Evolutionary conservation across 2,113 vertebrate genomes (phyloP).

Genomic region (Phainopepla nitens): DNA sequence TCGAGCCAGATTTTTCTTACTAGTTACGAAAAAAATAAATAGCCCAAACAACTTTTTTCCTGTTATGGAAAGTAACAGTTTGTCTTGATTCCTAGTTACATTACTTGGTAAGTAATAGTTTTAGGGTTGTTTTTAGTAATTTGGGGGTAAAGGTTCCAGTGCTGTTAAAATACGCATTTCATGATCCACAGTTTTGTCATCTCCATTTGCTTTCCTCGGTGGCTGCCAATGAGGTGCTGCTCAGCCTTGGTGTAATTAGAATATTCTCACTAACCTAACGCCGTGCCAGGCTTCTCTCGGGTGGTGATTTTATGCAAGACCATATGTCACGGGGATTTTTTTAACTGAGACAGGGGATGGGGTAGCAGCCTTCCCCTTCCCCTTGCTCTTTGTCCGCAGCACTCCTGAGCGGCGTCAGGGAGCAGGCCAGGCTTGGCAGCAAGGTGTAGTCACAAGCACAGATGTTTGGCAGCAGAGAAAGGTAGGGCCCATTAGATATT

Average conservation of each 20-base stretch:
- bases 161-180: background rate
- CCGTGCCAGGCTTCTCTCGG: background rate
- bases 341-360: background rate
- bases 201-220: background rate
- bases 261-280: slow-evolving; percentile 7
- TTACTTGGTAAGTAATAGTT: background rate
- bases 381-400: background rate
- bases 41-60: background rate
- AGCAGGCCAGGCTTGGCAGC: background rate
- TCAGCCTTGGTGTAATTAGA: background rate
- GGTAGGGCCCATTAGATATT: background rate
- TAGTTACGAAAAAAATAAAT: background rate
- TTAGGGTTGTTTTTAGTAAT: slow-evolving; percentile 24
- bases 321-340: slow-evolving; percentile 36
- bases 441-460: background rate
- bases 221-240: slow-evolving; percentile 3
- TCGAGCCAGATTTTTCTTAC: background rate
- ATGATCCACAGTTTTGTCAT: slow-evolving; percentile 2
- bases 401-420: background rate
- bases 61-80: slow-evolving; percentile 1
- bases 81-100: background rate
- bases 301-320: slow-evolving; percentile 50
- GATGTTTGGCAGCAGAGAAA: slow-evolving; percentile 59
- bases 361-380: background rate
- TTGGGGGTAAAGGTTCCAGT: background rate